phyloP scores from a whole-genome alignment of 2,113 vertebrate species.

The Nyctibius bracteatus region DNA sequence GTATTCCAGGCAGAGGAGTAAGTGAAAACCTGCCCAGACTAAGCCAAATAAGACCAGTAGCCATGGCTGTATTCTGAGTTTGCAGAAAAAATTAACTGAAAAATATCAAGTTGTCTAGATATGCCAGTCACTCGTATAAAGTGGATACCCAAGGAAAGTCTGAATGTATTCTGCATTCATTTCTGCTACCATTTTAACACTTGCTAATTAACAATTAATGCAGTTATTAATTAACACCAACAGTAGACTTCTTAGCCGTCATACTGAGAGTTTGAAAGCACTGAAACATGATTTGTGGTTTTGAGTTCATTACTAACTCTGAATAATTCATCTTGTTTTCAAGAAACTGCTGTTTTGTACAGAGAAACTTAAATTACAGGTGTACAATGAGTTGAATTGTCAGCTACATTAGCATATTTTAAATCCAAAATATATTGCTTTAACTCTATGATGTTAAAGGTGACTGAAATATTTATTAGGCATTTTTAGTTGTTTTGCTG shows the following conservation, averaged over 20 bases:
- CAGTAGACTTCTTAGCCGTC: conserved; percentile 6
- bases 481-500: not conserved
- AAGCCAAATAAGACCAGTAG: not conserved
- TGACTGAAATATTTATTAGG: not conserved
- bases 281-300: conserved; percentile 21
- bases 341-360: not conserved
- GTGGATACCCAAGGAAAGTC: not conserved
- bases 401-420: not conserved
- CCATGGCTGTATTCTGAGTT: not conserved
- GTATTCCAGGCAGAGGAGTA: not conserved
- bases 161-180: not conserved
- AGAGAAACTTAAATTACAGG: not conserved
- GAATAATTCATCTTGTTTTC: conserved; percentile 62
- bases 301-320: not conserved
- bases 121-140: not conserved
- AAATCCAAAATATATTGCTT: not conserved
- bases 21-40: not conserved
- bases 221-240: conserved; percentile 46
- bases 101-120: not conserved
- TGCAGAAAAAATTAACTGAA: not conserved
- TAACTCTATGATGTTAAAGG: not conserved
- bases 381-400: not conserved
- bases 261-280: conserved; percentile 12
- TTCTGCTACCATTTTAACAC: conserved; percentile 11
- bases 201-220: conserved; percentile 58